phyloP scores from a whole-genome alignment of 2,888 invertebrate genomes.

The Caenorhabditis macrosperma region DNA sequence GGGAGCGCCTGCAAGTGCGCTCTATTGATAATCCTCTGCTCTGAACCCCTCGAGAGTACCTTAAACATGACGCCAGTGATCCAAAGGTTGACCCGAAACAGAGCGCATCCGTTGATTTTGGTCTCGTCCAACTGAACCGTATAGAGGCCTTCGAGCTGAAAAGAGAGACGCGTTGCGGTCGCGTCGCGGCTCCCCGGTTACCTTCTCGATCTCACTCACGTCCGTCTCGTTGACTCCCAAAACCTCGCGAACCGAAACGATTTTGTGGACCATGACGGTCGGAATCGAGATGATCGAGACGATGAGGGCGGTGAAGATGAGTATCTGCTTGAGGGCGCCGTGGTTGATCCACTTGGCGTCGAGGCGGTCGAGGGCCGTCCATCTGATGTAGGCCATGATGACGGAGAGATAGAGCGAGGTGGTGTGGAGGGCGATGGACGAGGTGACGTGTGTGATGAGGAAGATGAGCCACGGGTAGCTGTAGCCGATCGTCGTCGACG shows the following conservation, averaged over 20 bases:
- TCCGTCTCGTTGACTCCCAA: conserved; percentile 51
- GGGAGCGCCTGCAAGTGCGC: conserved; percentile 64
- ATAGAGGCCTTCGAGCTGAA: conserved; percentile 62
- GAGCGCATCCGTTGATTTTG: conserved; percentile 70
- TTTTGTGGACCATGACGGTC: conserved; percentile 78
- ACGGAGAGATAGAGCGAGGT: conserved; percentile 77
- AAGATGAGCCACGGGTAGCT: conserved; percentile 70
- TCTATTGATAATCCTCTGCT: neutral
- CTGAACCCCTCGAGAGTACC: too few species aligned
- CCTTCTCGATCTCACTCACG: conserved; percentile 24
- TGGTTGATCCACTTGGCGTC: conserved; percentile 74
- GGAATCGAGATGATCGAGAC: conserved; percentile 76
- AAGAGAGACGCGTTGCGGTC: neutral
- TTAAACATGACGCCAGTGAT: conserved; percentile 79
- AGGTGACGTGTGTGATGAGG: conserved; percentile 69
- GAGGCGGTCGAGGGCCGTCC: conserved; percentile 70
- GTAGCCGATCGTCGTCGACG: conserved; percentile 57
- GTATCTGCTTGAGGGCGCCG: conserved; percentile 71
- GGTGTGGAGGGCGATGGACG: conserved; percentile 77
- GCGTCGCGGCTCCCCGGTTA: neutral
- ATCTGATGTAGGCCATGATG: conserved; percentile 77
- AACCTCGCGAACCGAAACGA: conserved; percentile 69
- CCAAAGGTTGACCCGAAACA: conserved; percentile 79
- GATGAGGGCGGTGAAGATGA: conserved; percentile 70
- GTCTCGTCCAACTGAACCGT: conserved; percentile 66